Base-by-base conservation (phyloP, 2,113 vertebrate genomes). In the Polyodon spathula region DNA sequence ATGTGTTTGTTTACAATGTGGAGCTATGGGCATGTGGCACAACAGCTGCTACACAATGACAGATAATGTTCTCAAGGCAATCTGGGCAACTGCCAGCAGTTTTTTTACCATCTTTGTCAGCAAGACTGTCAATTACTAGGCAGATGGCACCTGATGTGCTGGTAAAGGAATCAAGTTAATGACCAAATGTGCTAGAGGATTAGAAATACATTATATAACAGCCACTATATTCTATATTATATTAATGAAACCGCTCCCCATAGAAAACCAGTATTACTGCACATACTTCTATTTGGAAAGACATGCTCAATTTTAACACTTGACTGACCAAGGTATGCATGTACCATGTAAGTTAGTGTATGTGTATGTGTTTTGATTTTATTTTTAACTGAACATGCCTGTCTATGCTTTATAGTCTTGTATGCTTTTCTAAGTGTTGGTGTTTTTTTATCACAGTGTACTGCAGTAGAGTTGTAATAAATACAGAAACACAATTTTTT, bases 11-110 rank as follows among this genome's bases (percentile, higher is more conserved):
- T 68, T 69, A 71, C 65, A 73, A 68, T 51, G 73, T 68, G 67
- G 72, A 62, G 77, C 72, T 66, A 70, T 72, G 68, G 80, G 68
- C 84, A 66, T 61, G 80, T 78, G 70, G 73, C 63, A 63, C 74
- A 72, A 73, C 84, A 84, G 81, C 84, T 87, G 83, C 71, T 80
- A 63, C 58, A 27, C 60, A 78, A 77, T 44, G 40, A 75, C 67
- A 69, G 71, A 76, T 78, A 82, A 78, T 71, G 80, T 60, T 78
- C 63, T 76, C 74, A 67, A 38, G 1, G 74, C 76, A 61, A 48
- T 4, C 60, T 82, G 86, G 78, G 70, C 6, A 40, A 0, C 60
- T 63, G 83, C 85, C 83, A 86, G 72, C 63, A 7, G 9, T 42
- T n/a, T 42, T 42, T 43, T 16, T 43, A 59, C 43, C 15, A 54